phyloP scores from a whole-genome alignment of 2,797 vertebrate species.

The Muscicapa striata region DNA sequence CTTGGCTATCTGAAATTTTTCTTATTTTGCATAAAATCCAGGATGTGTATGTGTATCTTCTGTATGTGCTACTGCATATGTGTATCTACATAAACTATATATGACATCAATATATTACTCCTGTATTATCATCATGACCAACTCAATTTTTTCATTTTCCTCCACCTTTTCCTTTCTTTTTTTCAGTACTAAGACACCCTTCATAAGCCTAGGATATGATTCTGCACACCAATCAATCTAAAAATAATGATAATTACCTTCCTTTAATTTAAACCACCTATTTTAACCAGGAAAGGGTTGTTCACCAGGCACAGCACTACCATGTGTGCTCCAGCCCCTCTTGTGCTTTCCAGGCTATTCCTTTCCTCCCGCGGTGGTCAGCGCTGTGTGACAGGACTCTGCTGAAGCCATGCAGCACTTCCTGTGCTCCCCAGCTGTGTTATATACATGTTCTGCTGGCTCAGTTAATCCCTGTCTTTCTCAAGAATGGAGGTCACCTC shows the following conservation, averaged over 20 bases:
- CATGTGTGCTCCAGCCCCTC: not conserved
- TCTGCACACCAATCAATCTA: not conserved
- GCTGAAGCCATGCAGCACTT: not conserved
- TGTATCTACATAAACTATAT: not conserved
- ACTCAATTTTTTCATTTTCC: not conserved
- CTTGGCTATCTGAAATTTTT: not conserved
- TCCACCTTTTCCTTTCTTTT: not conserved
- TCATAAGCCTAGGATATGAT: not conserved
- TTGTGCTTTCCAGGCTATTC: not conserved
- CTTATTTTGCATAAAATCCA: not conserved
- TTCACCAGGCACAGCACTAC: rapidly evolving
- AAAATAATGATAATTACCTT: not conserved
- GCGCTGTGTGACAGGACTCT: not conserved
- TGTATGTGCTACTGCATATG: not conserved
- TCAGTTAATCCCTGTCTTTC: constrained; percentile 36
- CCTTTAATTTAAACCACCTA: not conserved
- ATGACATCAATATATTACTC: not conserved
- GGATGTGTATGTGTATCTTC: not conserved
- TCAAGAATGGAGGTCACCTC: constrained; percentile 42
- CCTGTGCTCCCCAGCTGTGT: not conserved
- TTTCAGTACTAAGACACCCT: not conserved
- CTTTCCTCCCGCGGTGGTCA: not conserved
- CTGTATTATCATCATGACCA: not conserved
- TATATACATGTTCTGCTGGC: not conserved
- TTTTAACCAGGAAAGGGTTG: not conserved